Percentiles rank a stretch among this genome's conserved stretches.
These are phyloP conservation scores for Goniozus legneri DNA, from an alignment of 1,140 invertebrate genomes.

Conservation along the genomic window DNA sequence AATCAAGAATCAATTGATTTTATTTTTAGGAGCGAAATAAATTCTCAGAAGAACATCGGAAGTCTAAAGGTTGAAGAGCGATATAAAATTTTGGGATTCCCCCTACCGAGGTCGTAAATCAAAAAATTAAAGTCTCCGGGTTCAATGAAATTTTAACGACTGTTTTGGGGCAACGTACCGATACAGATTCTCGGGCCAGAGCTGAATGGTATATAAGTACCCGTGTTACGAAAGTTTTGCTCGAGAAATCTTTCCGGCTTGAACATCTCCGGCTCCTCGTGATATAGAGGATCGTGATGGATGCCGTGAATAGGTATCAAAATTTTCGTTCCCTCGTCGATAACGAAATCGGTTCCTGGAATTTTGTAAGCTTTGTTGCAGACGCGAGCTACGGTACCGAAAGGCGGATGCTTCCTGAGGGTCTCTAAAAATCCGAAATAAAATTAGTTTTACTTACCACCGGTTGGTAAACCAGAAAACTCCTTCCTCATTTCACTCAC, in stretches of 20 bases:
- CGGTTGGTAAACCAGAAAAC: too few relatives aligned
- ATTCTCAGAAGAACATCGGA: too few relatives aligned
- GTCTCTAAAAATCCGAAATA: conserved; percentile 55
- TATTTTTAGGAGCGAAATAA: too few relatives aligned
- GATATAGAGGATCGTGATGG: conserved; percentile 58
- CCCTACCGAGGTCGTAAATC: too few relatives aligned
- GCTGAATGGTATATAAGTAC: conserved; percentile 61
- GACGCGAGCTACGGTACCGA: conserved; percentile 44
- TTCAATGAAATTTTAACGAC: not conserved
- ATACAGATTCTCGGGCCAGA: conserved; percentile 65
- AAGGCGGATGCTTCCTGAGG: conserved; percentile 52
- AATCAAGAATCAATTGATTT: too few relatives aligned
- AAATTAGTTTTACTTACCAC: too few relatives aligned
- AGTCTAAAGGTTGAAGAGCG: too few relatives aligned
- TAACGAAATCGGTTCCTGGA: conserved; percentile 47
- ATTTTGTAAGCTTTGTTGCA: conserved; percentile 51
- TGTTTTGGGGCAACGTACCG: conserved; percentile 40
- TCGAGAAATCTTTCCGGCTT: conserved; percentile 65
- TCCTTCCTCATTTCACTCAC: too few relatives aligned
- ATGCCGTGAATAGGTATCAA: conserved; percentile 52
- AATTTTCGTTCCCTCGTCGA: conserved; percentile 52
- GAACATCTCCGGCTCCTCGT: conserved; percentile 62
- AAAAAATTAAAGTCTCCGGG: too few relatives aligned
- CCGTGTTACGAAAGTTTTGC: conserved; percentile 44
- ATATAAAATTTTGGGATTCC: too few relatives aligned